Evolutionary conservation across 2,113 vertebrate species (phyloP).

Genomic region (Corvus cornix): DNA sequence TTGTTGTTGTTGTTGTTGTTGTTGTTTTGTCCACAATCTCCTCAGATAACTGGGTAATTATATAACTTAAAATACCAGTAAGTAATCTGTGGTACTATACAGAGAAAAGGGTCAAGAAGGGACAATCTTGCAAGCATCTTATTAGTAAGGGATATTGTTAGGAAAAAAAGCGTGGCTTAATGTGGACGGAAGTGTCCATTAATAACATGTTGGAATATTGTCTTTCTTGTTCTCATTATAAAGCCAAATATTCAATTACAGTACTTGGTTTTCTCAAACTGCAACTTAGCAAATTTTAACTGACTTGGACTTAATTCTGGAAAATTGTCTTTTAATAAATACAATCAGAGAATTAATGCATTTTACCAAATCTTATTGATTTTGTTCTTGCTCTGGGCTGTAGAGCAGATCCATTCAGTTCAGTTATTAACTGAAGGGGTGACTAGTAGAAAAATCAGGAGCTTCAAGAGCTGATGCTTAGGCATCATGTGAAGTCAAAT

Average conservation of each 20-base stretch:
- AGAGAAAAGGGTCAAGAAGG: not conserved
- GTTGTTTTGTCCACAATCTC: not conserved
- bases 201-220: not conserved
- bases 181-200: not conserved
- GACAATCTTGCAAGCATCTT: not conserved
- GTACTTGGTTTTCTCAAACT: not conserved
- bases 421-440: not conserved
- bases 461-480: not conserved
- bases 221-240: not conserved
- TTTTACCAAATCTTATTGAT: not conserved
- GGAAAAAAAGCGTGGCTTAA: not conserved
- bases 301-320: not conserved
- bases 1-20: not conserved
- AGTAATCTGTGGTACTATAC: not conserved
- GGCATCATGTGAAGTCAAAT: fast-evolving
- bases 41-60: not conserved
- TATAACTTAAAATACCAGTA: not conserved
- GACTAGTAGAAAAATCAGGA: not conserved
- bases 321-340: not conserved
- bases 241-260: not conserved
- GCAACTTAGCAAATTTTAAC: not conserved
- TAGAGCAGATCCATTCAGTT: not conserved
- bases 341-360: not conserved
- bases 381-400: not conserved
- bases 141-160: not conserved